Conservation (phyloP, 2,888 invertebrate genomes). For the Diplolepis rosae region DNA sequence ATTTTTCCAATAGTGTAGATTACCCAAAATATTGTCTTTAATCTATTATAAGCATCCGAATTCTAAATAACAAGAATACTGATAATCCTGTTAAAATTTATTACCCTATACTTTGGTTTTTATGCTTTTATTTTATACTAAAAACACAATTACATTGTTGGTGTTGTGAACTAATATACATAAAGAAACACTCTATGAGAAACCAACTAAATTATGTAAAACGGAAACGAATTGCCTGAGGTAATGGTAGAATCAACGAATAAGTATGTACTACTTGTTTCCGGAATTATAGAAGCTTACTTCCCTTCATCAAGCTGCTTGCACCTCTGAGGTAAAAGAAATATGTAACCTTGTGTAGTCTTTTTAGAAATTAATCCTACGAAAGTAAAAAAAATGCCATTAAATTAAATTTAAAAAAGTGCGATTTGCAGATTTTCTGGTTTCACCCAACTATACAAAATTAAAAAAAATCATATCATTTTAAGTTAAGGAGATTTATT, state of each 20-base stretch:
- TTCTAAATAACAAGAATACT: no score
- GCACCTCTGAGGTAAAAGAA: not conserved
- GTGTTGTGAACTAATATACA: not conserved
- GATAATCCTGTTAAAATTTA: no score
- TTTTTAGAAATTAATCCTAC: not conserved
- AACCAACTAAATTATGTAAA: constrained; percentile 13
- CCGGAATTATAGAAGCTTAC: constrained; percentile 18
- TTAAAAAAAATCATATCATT: no score
- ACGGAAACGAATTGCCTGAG: constrained; percentile 8
- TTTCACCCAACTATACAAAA: no score
- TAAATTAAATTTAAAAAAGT: no score
- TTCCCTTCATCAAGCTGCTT: constrained; percentile 13
- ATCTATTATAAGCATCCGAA: no score
- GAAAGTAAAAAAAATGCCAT: not conserved
- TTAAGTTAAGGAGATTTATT: no score
- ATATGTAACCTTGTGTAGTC: not conserved
- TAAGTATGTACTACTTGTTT: constrained; percentile 24
- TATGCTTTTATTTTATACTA: not conserved
- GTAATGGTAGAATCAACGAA: constrained; percentile 9
- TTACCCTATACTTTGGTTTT: no score
- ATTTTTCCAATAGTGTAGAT: no score
- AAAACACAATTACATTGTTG: not conserved
- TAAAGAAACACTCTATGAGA: not conserved
- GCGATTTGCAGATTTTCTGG: no score
- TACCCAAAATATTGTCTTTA: no score